A percentile compares a stretch with the other conserved stretches of the same genome.
Evolutionary conservation across 2,113 vertebrate species (phyloP).

Genomic region (Peromyscus leucopus): DNA sequence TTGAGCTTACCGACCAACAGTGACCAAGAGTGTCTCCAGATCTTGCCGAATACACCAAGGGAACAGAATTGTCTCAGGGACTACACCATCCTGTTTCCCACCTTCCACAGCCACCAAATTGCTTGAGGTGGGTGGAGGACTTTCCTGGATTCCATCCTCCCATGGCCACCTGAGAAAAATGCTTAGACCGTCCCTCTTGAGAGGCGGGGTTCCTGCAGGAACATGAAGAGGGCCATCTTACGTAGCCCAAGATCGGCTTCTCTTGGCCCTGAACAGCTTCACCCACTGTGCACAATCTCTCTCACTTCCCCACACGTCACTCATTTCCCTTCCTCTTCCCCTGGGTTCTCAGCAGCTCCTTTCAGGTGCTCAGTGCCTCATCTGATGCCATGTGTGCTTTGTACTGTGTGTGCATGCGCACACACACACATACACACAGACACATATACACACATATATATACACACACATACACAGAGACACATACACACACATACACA

Average conservation of each 20-base stretch:
- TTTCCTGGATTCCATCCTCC: not conserved
- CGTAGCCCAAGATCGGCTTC: not conserved
- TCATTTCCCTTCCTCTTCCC: not conserved
- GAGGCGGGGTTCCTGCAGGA: not conserved
- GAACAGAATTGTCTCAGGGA: not conserved
- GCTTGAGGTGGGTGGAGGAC: not conserved
- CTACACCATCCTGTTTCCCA: not conserved
- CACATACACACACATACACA: too few species aligned
- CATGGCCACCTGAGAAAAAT: not conserved
- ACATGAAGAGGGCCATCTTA: not conserved
- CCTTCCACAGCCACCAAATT: not conserved
- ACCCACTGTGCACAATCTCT: not conserved
- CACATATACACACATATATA: not conserved
- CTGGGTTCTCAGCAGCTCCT: not conserved
- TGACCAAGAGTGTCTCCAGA: not conserved
- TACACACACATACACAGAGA: not conserved
- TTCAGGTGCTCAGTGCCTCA: not conserved
- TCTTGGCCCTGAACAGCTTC: not conserved
- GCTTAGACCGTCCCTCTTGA: not conserved
- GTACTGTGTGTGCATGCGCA: not conserved
- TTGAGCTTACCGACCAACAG: not conserved
- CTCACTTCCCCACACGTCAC: not conserved
- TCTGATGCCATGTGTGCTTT: not conserved
- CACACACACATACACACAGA: not conserved
- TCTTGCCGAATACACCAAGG: not conserved